Conservation (phyloP, 2,888 invertebrate genomes). For the Zygothrica quintamaculata region DNA sequence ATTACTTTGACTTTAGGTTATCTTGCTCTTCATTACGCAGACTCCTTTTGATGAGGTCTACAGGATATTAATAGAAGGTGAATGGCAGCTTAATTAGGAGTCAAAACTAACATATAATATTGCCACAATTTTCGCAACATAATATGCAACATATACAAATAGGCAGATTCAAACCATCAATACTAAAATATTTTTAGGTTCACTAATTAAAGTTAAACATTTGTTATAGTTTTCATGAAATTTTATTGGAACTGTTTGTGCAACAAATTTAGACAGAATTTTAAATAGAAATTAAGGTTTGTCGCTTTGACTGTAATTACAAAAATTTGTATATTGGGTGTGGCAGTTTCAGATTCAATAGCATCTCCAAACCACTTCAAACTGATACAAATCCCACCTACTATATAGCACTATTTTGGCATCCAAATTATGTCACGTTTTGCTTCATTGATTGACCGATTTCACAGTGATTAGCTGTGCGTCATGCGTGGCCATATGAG, state of each 20-base stretch:
- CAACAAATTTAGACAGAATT: conserved; percentile 34
- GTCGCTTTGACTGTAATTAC: conserved; percentile 44
- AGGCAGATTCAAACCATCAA: not conserved
- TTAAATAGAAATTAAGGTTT: conserved; percentile 24
- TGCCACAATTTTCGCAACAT: conserved; percentile 10
- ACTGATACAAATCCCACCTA: conserved; percentile 16
- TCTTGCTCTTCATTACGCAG: not conserved
- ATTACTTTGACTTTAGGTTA: conserved; percentile 46
- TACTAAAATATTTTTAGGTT: too few species aligned
- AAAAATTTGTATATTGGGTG: conserved; percentile 30
- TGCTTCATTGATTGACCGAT: conserved; percentile 66
- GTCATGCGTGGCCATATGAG: conserved; percentile 61
- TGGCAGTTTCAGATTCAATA: too few species aligned
- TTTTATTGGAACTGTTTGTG: conserved; percentile 22
- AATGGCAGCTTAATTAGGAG: conserved; percentile 59
- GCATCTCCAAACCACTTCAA: too few species aligned
- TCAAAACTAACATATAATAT: conserved; percentile 38
- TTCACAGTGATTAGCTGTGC: conserved; percentile 76
- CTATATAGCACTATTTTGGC: not conserved
- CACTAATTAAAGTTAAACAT: too few species aligned
- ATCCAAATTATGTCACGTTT: conserved; percentile 73
- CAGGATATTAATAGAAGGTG: conserved; percentile 56
- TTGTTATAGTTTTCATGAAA: conserved; percentile 21
- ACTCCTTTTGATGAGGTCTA: conserved; percentile 12
- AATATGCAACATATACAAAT: not conserved